Base-by-base conservation (phyloP, 2,888 invertebrate species). In the Dryobota labecula region DNA sequence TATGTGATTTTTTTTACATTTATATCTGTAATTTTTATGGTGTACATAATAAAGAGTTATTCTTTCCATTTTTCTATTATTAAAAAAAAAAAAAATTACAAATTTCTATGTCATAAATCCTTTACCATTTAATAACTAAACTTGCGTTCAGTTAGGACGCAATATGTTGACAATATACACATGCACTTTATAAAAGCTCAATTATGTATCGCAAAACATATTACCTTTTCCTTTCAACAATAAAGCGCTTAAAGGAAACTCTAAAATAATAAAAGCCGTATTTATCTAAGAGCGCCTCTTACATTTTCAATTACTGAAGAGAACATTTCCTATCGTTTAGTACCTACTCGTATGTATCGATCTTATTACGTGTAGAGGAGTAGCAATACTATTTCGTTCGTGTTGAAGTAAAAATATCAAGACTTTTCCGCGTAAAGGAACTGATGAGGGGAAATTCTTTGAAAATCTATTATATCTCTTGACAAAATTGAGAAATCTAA, bases 301-400 rank as follows among this genome's bases (percentile, higher is more conserved):
- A 61, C 33, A 57, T 65, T 76, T 78, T 47, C 62, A 75, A 75
- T 78, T 75, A 62, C 45, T 51, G 72, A 78, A 78, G 72, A 51
- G 57, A 45, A 47, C 38, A 71, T 78, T 57, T 78, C 27, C 41
- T 53, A 62, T 41, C 45, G 51, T 41, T 45, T 51, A 33, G 47
- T 30, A 24, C 18, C 24, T 45, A 76, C 47, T 41, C 3, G 27
- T 61, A 8, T 20, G 33, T 64, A 36, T 66, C 36, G 47, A 68
- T 18, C n/a, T 38, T 56, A 69, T 61, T 57, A 33, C 43, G 24
- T 51, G 27, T 7, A 20, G 33, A 33, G 33, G 7, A 65, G 27
- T 15, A 15, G 47, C 24, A 69, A 45, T 20, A 76, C 36, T 53
- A 45, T 24, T 36, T 45, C 33, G 1, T 18, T 43, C 20, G 1